Base-by-base conservation (phyloP, 2,888 invertebrate species). In the Diplolepis rosae region DNA sequence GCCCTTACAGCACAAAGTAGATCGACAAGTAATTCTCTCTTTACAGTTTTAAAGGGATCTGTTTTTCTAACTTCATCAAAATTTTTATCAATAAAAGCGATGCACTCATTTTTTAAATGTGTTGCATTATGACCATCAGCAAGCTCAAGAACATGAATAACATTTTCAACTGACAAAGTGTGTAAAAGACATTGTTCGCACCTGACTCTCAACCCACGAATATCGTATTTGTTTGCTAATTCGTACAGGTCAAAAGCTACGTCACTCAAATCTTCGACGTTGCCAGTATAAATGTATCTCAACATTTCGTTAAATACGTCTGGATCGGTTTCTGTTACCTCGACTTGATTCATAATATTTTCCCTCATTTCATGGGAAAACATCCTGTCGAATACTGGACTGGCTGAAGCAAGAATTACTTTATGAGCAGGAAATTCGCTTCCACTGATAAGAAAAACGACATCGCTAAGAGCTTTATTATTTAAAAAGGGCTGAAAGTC, bases 241-340 rank as follows among this genome's bases (percentile, higher is more conserved):
- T 32, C 32, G 9, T 61, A 61, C 11, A 61, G 61, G 1, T 35
- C 61, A 13, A 61, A 61, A n/a, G 35, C 61, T 4, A 39, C 35
- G 2, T 66, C 52, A 9, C 51, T 51, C 15, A 65, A 32, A 27
- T 69, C 32, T 13, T 24, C 48, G 6, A 73, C 30, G 15, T 68
- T 48, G 32, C 74, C 74, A 1, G 56, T 66, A 13, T 74, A 71
- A 24, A 74, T 61, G 66, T 45, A 71, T 5, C 61, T 35, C 24
- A 61, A 6, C 61, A 61, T 61, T 39, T 61, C 61, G 22, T 39
- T 61, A 5, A 61, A 61, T 13, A 35, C 61, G 6, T 39, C 24
- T 11, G 61, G 24, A 39, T 61, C 35, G 5, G 24, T 13, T 22
- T 39, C 35, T 13, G 35, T 35, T 22, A 61, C 24, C 3, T 61